Evolutionary conservation across 2,797 vertebrate species (phyloP).

Genomic region (Acrossocheilus wenchowensis): DNA sequence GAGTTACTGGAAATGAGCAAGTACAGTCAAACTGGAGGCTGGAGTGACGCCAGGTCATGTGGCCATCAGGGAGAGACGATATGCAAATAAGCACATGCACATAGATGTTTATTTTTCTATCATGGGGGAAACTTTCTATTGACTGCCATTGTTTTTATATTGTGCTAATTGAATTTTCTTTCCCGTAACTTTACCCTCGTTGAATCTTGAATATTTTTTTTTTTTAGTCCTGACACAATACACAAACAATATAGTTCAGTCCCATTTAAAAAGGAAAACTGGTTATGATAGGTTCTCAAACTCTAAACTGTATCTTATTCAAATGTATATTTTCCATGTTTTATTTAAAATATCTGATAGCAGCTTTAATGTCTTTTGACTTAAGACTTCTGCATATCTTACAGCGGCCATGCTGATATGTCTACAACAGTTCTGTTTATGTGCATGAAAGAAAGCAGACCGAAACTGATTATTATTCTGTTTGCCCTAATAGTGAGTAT

Average conservation of each 20-base stretch:
- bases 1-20: conserved; percentile 45
- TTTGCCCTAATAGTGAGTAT: neutral
- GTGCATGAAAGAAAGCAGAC: neutral
- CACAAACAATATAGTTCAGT: neutral
- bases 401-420: neutral
- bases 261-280: neutral
- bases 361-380: neutral
- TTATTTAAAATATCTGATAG: neutral
- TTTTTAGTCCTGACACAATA: neutral
- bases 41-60: conserved; percentile 70
- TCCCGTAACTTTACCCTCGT: neutral
- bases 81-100: conserved; percentile 69
- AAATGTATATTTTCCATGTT: conserved; percentile 3
- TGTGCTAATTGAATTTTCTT: neutral
- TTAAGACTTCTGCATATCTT: neutral
- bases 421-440: neutral
- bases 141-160: neutral
- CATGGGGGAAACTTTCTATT: neutral
- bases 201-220: no score
- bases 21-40: conserved; percentile 55
- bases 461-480: neutral
- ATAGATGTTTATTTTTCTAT: conserved; percentile 25
- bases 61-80: conserved; percentile 67
- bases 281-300: neutral
- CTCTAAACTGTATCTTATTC: neutral